Base-by-base conservation (phyloP, 2,113 vertebrate genomes). In the Loxodonta africana region DNA sequence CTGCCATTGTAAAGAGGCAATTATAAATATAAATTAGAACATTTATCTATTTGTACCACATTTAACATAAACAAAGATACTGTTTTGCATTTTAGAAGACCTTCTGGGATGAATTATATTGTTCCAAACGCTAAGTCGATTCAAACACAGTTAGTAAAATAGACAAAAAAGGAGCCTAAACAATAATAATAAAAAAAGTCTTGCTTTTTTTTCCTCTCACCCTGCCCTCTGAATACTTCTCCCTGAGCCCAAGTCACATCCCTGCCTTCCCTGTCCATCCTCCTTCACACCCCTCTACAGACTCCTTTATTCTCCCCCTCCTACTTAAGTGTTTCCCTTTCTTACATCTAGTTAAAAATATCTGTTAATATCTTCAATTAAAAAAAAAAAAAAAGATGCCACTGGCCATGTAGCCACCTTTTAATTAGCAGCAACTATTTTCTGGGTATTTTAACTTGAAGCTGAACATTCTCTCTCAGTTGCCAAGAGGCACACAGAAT, bases 1-100 rank as follows among this genome's bases (percentile, higher is more conserved):
- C n/a, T 78, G 21, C 44, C 63, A 77, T 83, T 82, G 76, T 78
- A 82, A 90, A 97, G 81, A 96, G 33, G 89, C 83, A 73, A 88
- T 91, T 97, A 84, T 91, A 97, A 94, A 88, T 90, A 93, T 28
- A 93, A 97, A 95, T 97, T 84, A 82, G 90, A 95, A 82, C 30
- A 83, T 88, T 86, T 91, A 97, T 95, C 92, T 96, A 95, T 92
- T 81, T 90, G 65, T 82, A 63, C 95, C 90, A 95, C 77, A 97
- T 95, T 90, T 90, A 96, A 74, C 44, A 82, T 95, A 96, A 97
- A 91, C 80, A 95, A 97, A 95, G 94, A 82, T 95, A 95, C 9
- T 95, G 23, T 95, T 96, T 82, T 85, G 76, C 20, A 71, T 93
- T 95, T 85, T 85, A 92, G 51, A 92, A 94, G 96, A 57, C 65